phyloP scores from a whole-genome alignment of 1,140 invertebrate genomes.

The Drosophila aff. region DNA sequence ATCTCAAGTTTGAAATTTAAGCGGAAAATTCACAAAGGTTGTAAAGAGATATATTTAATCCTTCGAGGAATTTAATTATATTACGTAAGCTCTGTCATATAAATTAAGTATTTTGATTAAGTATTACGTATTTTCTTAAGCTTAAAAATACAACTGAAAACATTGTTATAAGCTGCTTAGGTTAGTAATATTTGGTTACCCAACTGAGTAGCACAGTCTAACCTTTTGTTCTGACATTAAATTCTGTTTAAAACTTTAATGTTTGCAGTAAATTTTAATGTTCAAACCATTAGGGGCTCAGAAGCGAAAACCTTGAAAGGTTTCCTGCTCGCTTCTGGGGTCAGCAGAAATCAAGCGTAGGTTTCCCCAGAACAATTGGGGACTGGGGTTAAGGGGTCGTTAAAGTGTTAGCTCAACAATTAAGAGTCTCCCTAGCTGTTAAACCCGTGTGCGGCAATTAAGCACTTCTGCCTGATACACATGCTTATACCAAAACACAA shows the following conservation, averaged over 20 bases:
- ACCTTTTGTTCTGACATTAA: background rate
- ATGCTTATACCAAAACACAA: background rate
- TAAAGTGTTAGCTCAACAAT: slow-evolving; percentile 37
- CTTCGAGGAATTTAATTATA: too few species aligned
- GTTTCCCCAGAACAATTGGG: slow-evolving; percentile 2
- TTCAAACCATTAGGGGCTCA: background rate
- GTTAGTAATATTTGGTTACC: background rate
- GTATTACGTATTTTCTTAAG: too few species aligned
- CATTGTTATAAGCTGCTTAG: background rate
- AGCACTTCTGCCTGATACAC: background rate
- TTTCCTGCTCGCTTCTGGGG: background rate
- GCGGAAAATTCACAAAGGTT: background rate
- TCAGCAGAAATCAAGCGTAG: background rate
- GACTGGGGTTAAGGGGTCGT: slow-evolving; percentile 14
- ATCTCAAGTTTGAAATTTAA: background rate
- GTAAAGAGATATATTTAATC: background rate
- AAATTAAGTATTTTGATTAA: too few species aligned
- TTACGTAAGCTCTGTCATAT: too few species aligned
- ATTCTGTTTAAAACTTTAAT: background rate
- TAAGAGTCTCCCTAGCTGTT: slow-evolving; percentile 23
- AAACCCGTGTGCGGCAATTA: slow-evolving; percentile 6
- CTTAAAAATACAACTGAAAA: background rate
- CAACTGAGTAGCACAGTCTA: background rate
- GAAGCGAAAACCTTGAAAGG: background rate
- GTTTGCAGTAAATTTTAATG: background rate